phyloP scores from a whole-genome alignment of 2,888 invertebrate species.

The Macrosoma leucophasiata region DNA sequence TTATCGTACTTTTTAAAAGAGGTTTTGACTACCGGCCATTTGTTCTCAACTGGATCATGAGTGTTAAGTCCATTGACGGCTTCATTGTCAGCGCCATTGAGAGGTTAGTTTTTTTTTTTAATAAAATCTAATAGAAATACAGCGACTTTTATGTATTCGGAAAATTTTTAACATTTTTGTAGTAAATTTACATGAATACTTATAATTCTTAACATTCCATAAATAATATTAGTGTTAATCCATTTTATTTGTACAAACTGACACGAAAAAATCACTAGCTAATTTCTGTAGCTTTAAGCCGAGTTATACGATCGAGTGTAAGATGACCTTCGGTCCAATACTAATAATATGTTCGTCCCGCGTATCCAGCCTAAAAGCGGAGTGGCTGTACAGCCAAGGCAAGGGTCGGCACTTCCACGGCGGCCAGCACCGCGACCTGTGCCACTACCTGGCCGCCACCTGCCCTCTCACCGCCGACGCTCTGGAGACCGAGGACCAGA shows the following conservation, averaged over 20 bases:
- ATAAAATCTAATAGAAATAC: too few relatives aligned
- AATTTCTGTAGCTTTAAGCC: too few relatives aligned
- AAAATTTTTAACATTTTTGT: too few relatives aligned
- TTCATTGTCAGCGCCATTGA: constrained; percentile 93
- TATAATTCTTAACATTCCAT: too few relatives aligned
- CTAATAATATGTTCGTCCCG: too few relatives aligned
- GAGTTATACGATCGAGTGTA: too few relatives aligned
- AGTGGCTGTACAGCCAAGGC: constrained; percentile 97
- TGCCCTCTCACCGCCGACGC: constrained; percentile 90
- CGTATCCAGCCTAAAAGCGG: constrained; percentile 87
- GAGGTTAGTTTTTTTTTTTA: constrained; percentile 77
- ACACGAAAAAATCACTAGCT: too few relatives aligned
- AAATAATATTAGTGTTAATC: too few relatives aligned
- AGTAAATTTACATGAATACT: too few relatives aligned
- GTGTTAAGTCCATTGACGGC: constrained; percentile 90
- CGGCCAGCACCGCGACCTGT: constrained; percentile 88
- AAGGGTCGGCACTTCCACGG: constrained; percentile 90
- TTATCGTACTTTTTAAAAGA: constrained; percentile 59
- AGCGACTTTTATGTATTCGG: too few relatives aligned
- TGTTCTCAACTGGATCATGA: constrained; percentile 95
- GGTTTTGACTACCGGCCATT: constrained; percentile 95
- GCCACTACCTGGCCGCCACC: constrained; percentile 87
- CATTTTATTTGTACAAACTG: too few relatives aligned
- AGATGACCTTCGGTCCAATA: too few relatives aligned
- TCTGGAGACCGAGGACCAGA: constrained; percentile 89